Evolutionary conservation across 2,888 invertebrate genomes (phyloP).

Genomic region (Biston betularia): DNA sequence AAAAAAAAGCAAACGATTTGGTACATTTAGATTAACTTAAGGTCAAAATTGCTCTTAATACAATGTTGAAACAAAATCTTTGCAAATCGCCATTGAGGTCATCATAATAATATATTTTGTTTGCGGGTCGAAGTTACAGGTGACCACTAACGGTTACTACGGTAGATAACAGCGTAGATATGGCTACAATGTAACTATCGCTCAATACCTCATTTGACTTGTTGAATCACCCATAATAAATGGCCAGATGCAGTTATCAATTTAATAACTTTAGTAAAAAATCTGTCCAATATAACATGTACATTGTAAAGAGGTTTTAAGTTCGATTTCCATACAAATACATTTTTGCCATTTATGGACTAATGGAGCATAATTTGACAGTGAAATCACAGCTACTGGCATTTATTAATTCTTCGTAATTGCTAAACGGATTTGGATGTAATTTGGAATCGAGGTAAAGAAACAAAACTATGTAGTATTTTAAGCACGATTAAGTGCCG

Average conservation of each 20-base stretch:
- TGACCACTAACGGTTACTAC: constrained; percentile 12
- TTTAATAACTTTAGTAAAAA: neutral
- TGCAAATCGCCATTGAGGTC: neutral
- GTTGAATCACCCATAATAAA: constrained; percentile 8
- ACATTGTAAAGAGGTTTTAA: neutral
- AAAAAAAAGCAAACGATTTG: too few relatives aligned
- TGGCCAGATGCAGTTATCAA: neutral
- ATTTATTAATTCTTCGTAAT: too few relatives aligned
- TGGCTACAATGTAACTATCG: constrained; percentile 20
- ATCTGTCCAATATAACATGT: neutral
- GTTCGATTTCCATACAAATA: too few relatives aligned
- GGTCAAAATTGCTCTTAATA: neutral
- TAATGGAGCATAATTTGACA: too few relatives aligned
- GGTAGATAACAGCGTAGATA: constrained; percentile 5
- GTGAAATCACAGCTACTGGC: too few relatives aligned
- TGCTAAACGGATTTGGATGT: too few relatives aligned
- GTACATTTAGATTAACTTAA: neutral
- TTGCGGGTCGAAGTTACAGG: neutral
- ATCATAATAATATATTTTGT: neutral
- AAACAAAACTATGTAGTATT: too few relatives aligned
- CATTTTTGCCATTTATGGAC: too few relatives aligned
- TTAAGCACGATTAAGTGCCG: too few relatives aligned
- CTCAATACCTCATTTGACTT: neutral
- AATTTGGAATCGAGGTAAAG: too few relatives aligned
- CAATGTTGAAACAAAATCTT: neutral